A percentile compares a stretch with the other conserved stretches of the same genome.
These are phyloP conservation scores for Podarcis raffonei DNA, from an alignment of 2,113 vertebrate genomes.

Conservation along the genomic window DNA sequence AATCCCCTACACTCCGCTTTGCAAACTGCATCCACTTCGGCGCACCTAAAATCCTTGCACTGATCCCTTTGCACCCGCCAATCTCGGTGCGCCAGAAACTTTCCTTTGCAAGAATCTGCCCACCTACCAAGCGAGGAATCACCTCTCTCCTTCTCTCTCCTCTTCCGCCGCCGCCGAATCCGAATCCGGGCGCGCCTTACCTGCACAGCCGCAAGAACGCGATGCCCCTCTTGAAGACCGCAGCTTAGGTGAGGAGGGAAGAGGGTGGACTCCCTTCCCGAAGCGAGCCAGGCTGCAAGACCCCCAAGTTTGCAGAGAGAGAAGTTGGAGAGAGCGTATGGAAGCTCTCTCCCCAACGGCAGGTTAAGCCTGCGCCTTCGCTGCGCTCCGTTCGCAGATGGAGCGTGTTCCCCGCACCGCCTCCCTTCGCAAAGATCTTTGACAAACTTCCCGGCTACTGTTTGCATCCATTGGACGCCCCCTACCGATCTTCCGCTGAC, in stretches of 20 bases:
- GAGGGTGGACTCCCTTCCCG: background rate
- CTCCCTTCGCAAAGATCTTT: background rate
- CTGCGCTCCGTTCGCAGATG: background rate
- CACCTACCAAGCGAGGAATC: too few species aligned
- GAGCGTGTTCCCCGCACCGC: background rate
- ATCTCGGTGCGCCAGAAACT: too few species aligned
- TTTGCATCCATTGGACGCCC: conserved; percentile 43
- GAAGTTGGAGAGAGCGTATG: background rate
- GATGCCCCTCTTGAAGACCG: background rate
- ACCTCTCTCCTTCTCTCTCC: background rate
- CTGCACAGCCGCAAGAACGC: conserved; percentile 11
- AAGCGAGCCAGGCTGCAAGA: background rate
- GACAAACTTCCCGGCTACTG: conserved; percentile 31
- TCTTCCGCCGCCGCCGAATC: background rate
- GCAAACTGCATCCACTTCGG: too few species aligned
- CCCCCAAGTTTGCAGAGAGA: background rate
- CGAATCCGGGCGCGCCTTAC: conserved; percentile 23
- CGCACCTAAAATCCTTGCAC: too few species aligned
- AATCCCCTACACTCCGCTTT: too few species aligned
- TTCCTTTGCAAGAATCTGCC: background rate
- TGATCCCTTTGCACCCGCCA: too few species aligned
- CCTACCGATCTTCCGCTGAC: conserved; percentile 31
- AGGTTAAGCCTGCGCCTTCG: background rate
- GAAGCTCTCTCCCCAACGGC: background rate
- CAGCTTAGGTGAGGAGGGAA: background rate